A percentile compares a stretch with the other conserved stretches of the same genome.
phyloP scores from a whole-genome alignment of 2,888 invertebrate genomes.

The Dendrolimus houi region DNA sequence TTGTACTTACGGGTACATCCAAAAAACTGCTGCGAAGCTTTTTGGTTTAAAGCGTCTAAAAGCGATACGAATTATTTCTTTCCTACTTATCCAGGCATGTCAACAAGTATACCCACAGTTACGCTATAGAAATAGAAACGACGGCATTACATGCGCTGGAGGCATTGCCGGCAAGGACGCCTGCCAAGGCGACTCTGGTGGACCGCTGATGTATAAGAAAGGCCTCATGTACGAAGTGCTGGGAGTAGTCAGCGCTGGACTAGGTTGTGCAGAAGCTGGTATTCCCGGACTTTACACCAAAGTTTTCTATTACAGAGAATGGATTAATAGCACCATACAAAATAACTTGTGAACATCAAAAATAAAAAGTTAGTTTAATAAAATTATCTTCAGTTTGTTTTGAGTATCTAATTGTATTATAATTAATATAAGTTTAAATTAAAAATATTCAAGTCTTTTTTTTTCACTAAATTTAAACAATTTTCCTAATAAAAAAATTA shows the following conservation, averaged over 20 bases:
- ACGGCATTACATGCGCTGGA: constrained; percentile 73
- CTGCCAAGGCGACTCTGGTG: constrained; percentile 80
- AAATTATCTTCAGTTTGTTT: too few relatives aligned
- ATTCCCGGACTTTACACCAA: constrained; percentile 80
- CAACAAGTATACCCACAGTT: constrained; percentile 17
- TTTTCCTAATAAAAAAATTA: too few relatives aligned
- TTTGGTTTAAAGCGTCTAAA: too few relatives aligned
- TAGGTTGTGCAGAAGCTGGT: constrained; percentile 72
- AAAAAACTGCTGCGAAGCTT: too few relatives aligned
- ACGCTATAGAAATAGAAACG: constrained; percentile 16
- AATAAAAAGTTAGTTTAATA: too few relatives aligned
- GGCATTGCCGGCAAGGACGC: constrained; percentile 73
- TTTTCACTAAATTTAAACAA: too few relatives aligned
- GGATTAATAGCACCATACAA: constrained; percentile 62
- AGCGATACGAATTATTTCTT: too few relatives aligned
- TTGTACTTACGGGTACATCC: too few relatives aligned
- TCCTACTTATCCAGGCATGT: constrained; percentile 22
- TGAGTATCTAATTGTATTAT: too few relatives aligned
- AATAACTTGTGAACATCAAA: too few relatives aligned
- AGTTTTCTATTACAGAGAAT: constrained; percentile 69
- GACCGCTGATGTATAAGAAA: constrained; percentile 72
- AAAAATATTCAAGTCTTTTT: too few relatives aligned
- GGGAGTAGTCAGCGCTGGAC: constrained; percentile 80
- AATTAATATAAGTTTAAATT: too few relatives aligned
- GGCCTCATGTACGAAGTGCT: constrained; percentile 26